Conservation (phyloP, 2,113 vertebrate species). For the Quiscalus mexicanus region DNA sequence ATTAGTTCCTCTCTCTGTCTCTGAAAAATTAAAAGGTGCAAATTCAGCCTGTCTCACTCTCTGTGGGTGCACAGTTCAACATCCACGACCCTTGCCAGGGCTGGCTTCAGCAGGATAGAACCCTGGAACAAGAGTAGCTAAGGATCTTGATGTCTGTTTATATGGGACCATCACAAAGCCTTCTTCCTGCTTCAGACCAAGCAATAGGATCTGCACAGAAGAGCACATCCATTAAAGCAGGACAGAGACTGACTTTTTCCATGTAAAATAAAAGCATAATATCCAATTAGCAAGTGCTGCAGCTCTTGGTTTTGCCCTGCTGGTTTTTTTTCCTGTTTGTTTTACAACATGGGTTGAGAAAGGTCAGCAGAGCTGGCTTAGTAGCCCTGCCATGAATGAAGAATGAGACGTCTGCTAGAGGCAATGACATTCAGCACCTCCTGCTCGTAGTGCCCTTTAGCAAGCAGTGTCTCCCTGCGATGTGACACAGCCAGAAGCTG, state of each 20-base stretch:
- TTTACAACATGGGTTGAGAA: slow-evolving; percentile 16
- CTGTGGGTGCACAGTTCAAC: neutral
- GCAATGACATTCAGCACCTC: slow-evolving; percentile 21
- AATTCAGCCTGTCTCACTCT: neutral
- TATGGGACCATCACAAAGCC: neutral
- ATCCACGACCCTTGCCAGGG: neutral
- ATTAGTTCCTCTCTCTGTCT: neutral
- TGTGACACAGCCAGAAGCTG: neutral
- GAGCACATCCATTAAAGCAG: neutral
- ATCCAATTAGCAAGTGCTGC: slow-evolving; percentile 34
- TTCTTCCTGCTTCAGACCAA: neutral
- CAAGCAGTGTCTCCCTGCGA: neutral
- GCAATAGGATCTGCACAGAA: neutral
- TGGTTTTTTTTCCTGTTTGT: neutral
- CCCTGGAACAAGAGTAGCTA: neutral
- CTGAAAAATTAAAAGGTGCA: neutral
- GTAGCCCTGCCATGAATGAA: slow-evolving; percentile 41
- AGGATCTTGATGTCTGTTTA: neutral
- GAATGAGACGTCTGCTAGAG: slow-evolving; percentile 28
- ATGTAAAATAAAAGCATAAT: slow-evolving; percentile 18
- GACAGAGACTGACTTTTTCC: neutral
- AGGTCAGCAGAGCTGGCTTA: slow-evolving; percentile 24
- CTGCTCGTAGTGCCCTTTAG: neutral
- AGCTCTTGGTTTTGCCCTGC: neutral
- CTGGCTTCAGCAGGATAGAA: neutral